Evolutionary conservation across 2,113 vertebrate species (phyloP), one percentile per base, ranked within the genome.

Genomic region (Corvus moneduloides): DNA sequence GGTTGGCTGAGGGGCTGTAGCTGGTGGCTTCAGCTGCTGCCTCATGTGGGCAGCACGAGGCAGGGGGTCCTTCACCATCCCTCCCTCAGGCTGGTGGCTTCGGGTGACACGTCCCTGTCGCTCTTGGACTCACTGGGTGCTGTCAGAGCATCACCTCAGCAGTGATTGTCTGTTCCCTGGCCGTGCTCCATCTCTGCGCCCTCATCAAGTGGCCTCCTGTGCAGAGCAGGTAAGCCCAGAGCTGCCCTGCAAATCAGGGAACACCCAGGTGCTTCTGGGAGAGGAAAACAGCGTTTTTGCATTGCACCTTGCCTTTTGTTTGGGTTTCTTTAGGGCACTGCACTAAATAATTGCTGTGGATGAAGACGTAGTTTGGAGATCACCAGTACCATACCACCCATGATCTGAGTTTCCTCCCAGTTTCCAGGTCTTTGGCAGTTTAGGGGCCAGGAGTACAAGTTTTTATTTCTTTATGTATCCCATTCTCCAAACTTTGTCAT

Each of bases 31-130:
- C 61, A 64, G 15, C 24, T 10, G 7, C 22, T 80, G 68, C 73
- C 51, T 26, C 14, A 20, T 43, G 18, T 2, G 0, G 7, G 39
- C 6, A 4, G 46, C 56, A 14, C 26, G 4, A 63, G 48, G 7
- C 32, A 35, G 23, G 37, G 43, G 3, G 37, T 58, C 77, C 69
- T 28, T 77, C 13, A 7, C 20, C 27, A 8, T 75, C n/a, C n/a
- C 39, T 84, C 13, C 27, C 30, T 28, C 3, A 0, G 9, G 39
- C 59, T 90, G 78, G 30, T 11, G 15, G 49, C 55, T 87, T 79
- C 55, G 37, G n/a, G 28, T 0, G 1, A 78, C 67, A 37, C 1
- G 0, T 75, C 19, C 11, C 16, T 15, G 2, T n/a, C 5, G 11
- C 52, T 56, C 56, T 48, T 8, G 13, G 16, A 20, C 27, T 71